Conservation (phyloP, 2,888 invertebrate genomes). For the Eupithecia vulgata region DNA sequence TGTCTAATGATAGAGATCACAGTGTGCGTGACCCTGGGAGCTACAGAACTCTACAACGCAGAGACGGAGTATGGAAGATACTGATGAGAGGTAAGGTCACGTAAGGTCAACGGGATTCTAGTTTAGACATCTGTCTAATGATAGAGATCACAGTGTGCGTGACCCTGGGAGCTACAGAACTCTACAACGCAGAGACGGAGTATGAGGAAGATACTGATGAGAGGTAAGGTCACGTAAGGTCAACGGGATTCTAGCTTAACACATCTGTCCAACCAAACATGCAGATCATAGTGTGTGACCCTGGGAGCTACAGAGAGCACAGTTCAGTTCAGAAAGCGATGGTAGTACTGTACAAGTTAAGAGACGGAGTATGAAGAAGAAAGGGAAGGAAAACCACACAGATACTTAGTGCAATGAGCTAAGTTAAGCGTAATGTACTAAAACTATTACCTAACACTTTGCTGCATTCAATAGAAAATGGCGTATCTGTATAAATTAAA, state of each 20-base stretch:
- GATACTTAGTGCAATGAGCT: too few relatives aligned
- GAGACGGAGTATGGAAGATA: background rate
- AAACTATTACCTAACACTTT: too few relatives aligned
- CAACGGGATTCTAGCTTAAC: background rate
- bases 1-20: background rate
- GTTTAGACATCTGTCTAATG: background rate
- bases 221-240: background rate
- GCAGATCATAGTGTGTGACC: too few relatives aligned
- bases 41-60: slow-evolving; percentile 78
- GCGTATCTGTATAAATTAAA: too few relatives aligned
- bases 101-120: too few relatives aligned
- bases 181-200: slow-evolving; percentile 79
- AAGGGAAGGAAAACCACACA: too few relatives aligned
- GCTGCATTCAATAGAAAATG: too few relatives aligned
- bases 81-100: background rate
- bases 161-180: background rate
- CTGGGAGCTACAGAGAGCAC: background rate
- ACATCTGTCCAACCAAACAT: background rate
- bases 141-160: background rate
- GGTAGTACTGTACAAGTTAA: slow-evolving; percentile 96
- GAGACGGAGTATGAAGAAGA: slow-evolving; percentile 89
- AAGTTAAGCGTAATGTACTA: too few relatives aligned
- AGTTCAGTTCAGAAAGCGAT: slow-evolving; percentile 89
- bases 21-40: background rate
- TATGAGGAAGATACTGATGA: background rate